Percentiles rank a stretch among this genome's conserved stretches.
These are phyloP conservation scores for Fratercula arctica DNA, from an alignment of 2,797 vertebrate species.

Conservation along the genomic window DNA sequence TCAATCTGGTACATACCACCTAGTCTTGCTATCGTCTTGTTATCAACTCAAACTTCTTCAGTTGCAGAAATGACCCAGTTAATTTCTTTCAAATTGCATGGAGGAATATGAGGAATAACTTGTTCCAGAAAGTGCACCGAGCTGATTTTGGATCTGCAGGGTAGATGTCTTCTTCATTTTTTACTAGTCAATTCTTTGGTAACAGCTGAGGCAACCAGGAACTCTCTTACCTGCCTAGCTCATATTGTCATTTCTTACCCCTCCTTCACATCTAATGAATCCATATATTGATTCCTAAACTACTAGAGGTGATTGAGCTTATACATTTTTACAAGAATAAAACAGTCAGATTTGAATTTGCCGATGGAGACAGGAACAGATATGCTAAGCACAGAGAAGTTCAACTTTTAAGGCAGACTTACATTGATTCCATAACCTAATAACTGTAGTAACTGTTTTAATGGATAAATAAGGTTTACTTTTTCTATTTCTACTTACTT, in stretches of 20 bases:
- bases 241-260: background rate
- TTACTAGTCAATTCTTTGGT: background rate
- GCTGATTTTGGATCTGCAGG: background rate
- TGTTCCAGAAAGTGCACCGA: background rate
- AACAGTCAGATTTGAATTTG: background rate
- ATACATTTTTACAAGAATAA: background rate
- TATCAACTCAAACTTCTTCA: background rate
- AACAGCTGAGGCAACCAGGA: background rate
- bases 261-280: background rate
- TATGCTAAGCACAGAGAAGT: background rate
- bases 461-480: background rate
- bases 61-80: background rate
- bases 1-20: background rate
- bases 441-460: background rate
- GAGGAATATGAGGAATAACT: background rate
- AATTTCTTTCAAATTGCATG: background rate
- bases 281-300: background rate
- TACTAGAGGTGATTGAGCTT: background rate
- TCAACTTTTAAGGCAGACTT: background rate
- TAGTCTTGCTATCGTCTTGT: background rate
- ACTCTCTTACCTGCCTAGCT: background rate
- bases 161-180: background rate
- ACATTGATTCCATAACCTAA: background rate
- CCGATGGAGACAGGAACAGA: background rate
- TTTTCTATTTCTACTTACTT: background rate